Percentiles rank a stretch among this genome's conserved stretches.
phyloP scores from a whole-genome alignment of 2,888 invertebrate genomes.

The Asteroscopus sphinx region DNA sequence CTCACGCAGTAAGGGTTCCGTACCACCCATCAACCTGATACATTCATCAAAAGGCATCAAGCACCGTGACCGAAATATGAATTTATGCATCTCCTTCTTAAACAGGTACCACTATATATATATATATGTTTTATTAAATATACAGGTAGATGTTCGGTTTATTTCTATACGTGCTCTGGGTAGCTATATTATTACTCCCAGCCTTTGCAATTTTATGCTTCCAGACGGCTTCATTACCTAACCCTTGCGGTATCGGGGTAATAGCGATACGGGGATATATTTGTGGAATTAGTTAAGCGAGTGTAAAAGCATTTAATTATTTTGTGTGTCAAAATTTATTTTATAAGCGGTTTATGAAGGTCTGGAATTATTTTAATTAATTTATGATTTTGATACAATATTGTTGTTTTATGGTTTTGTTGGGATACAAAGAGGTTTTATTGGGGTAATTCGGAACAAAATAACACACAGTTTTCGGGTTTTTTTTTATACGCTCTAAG shows the following conservation, averaged over 20 bases:
- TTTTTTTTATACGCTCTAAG: too few species aligned
- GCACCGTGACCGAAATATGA: too few species aligned
- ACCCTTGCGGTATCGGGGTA: slow-evolving; percentile 38
- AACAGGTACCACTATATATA: too few species aligned
- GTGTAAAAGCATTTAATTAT: slow-evolving; percentile 48
- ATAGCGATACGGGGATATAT: slow-evolving; percentile 31
- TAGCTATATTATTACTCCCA: slow-evolving; percentile 29
- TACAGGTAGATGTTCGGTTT: slow-evolving; percentile 10
- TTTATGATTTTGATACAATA: slow-evolving; percentile 27
- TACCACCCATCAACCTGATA: too few species aligned
- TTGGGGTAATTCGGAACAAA: too few species aligned
- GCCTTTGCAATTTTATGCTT: slow-evolving; percentile 37
- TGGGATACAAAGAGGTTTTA: slow-evolving; percentile 11
- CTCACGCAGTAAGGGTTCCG: too few species aligned
- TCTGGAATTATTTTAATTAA: slow-evolving; percentile 30
- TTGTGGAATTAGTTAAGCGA: slow-evolving; percentile 23
- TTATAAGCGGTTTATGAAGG: slow-evolving; percentile 37
- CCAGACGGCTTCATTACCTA: slow-evolving; percentile 41
- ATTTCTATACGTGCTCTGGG: slow-evolving; percentile 32
- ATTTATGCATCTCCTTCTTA: too few species aligned
- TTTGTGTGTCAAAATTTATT: slow-evolving; percentile 34
- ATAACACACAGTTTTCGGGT: too few species aligned
- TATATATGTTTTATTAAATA: not conserved
- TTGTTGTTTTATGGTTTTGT: too few species aligned
- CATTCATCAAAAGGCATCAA: too few species aligned